Evolutionary conservation across 23 tunicate species (phyloP), one percentile per base, ranked within the genome.

Genomic region (Trididemnum miniatum): DNA sequence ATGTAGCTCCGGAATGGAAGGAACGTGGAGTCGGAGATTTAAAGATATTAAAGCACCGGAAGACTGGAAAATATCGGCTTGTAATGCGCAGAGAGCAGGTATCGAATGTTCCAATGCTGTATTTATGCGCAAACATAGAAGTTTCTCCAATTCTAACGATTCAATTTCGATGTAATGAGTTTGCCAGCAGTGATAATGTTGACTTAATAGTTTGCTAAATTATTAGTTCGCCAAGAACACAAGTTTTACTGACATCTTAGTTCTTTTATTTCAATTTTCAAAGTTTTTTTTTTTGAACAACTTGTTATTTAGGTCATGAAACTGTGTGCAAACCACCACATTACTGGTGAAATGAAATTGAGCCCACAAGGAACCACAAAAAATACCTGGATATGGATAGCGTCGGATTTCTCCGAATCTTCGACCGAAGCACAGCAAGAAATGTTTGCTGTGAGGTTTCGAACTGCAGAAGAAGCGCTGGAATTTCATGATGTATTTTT

Each of bases 31-130:
- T 90, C 1, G 99, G 99, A 2, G 90, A 95, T 26, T 86, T 95
- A 78, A 95, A 90, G 52, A 90, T 95, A 26, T 66, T 90, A 1
- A 76, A 86, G 2, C 89, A 95, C 72, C 76, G 76, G 5, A 9
- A 22, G 15, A 95, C 83, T n/a, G 51, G 78, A 36, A 86, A 75
- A 44, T 80, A 81, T 38, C 33, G 98, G 34, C 40, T 93, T 40
- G 84, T 93, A 2, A 93, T 93, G 93, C 72, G 96, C 52, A 71
- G 96, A 39, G 99, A 95, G 77, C 99, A 95, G 86, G 98, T 93
- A 9, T 44, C n/a, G n/a, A n/a, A n/a, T n/a, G n/a, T n/a, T n/a
- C n/a, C n/a, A n/a, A n/a, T n/a, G n/a, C n/a, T n/a, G n/a, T n/a
- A n/a, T n/a, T n/a, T n/a, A n/a, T n/a, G n/a, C n/a, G n/a, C n/a